Conservation (phyloP, 1,140 invertebrate genomes). For the Trichonephila inaurata region DNA sequence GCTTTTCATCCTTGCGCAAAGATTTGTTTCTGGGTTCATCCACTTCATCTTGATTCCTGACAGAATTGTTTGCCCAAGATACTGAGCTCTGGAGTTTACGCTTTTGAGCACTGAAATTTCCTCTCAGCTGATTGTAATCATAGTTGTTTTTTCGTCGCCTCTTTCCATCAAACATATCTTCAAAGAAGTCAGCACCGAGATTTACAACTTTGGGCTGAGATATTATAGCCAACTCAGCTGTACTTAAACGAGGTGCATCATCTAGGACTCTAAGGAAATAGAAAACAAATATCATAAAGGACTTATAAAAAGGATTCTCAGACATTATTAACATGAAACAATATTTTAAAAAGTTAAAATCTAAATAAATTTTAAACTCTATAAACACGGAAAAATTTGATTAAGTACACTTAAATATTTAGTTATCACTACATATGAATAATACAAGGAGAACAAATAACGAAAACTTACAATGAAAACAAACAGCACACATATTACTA, state of each 20-base stretch:
- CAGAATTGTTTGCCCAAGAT: constrained; percentile 7
- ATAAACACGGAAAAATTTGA: too few species aligned
- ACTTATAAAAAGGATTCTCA: too few species aligned
- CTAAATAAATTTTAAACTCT: too few species aligned
- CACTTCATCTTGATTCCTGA: not conserved
- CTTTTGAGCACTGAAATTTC: constrained; percentile 36
- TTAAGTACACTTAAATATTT: not conserved
- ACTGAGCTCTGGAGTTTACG: constrained; percentile 71
- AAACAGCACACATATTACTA: too few species aligned
- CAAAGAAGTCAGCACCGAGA: constrained; percentile 46
- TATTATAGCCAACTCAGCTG: constrained; percentile 60
- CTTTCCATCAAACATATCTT: constrained; percentile 56
- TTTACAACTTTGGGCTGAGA: constrained; percentile 67
- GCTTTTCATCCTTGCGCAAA: constrained; percentile 25
- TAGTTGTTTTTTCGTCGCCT: constrained; percentile 44
- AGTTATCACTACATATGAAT: too few species aligned
- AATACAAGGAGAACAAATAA: too few species aligned
- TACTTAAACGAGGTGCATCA: constrained; percentile 72
- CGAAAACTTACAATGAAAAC: too few species aligned
- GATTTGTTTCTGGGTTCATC: constrained; percentile 57
- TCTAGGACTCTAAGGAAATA: constrained; percentile 65
- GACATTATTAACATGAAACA: too few species aligned
- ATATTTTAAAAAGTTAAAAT: too few species aligned
- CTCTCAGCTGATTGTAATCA: not conserved
- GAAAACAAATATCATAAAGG: not conserved